Percentiles rank a stretch among this genome's conserved stretches.
These are phyloP conservation scores for Anaspis maculata DNA, from an alignment of 2,888 invertebrate species.

Conservation along the genomic window DNA sequence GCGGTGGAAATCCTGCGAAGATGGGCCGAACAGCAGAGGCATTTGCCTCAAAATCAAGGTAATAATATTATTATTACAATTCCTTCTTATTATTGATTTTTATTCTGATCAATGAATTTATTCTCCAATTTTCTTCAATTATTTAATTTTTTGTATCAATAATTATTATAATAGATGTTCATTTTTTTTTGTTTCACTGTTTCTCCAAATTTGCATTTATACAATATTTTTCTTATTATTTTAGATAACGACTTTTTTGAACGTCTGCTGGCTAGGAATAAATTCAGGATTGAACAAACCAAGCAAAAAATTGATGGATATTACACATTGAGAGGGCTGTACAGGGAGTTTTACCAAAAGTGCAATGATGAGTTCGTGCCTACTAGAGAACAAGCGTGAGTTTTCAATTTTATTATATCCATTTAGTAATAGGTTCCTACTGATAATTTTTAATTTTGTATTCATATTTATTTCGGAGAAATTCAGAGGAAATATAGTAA, in stretches of 20 bases:
- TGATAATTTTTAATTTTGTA: too few species aligned
- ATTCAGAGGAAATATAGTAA: too few species aligned
- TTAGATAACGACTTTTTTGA: constrained; percentile 6
- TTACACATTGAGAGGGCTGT: constrained; percentile 4
- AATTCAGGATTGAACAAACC: constrained; percentile 9
- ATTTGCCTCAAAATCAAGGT: constrained; percentile 3
- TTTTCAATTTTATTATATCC: too few species aligned
- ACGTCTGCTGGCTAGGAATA: constrained; percentile 7
- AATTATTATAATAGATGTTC: too few species aligned
- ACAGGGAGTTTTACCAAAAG: neutral
- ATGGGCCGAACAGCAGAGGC: constrained; percentile 2
- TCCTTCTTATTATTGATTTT: too few species aligned
- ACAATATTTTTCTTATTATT: too few species aligned
- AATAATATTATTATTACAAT: too few species aligned
- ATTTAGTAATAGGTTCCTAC: too few species aligned
- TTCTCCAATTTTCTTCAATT: neutral
- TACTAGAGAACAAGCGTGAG: neutral
- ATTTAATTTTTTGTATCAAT: constrained; percentile 1
- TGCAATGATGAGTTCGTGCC: neutral
- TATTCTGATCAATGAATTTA: neutral
- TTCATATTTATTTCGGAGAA: too few species aligned
- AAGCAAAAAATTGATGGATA: constrained; percentile 10
- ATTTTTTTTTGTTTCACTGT: too few species aligned
- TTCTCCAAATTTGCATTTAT: too few species aligned
- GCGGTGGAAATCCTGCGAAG: neutral